Base-by-base conservation (phyloP, 2,888 invertebrate genomes). In the Allacma fusca region DNA sequence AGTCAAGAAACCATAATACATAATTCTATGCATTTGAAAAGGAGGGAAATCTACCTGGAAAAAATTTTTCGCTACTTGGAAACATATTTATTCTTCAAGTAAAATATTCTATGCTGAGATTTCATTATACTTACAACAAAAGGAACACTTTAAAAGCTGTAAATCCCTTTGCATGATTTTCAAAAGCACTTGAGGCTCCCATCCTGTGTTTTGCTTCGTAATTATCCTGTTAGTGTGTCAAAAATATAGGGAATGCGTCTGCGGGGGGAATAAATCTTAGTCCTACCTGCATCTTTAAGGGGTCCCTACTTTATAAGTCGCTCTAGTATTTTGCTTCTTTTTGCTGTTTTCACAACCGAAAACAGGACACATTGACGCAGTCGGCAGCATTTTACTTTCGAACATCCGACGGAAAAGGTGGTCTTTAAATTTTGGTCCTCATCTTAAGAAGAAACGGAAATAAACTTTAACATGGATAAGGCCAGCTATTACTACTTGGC, bases 351-450 rank as follows among this genome's bases (percentile, higher is more conserved):
- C 19, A 50, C 9, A n/a, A 50, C 19, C 5, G 50, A 16, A 50
- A 50, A 50, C 19, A 50, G 16, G 50, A 50, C 7, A 50, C 50
- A 50, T 13, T 50, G 2, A n/a, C 13, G 13, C 40, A 40, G 7
- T 13, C 40, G 40, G 13, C 5, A 13, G 50, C 50, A 50, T 50
- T 50, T 50, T 13, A 2, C 16, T 50, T 16, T 16, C 9, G 50
- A 50, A 50, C 50, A 50, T 50, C 50, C 50, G n/a, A 50, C 4
- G n/a, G 50, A n/a, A 50, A 50, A 50, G 50, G 16, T 50, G 50
- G 4, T 5, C 50, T n/a, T 5, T 50, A 16, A 19, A 13, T 50
- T 50, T 13, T 50, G 5, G 7, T 50, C 50, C 2, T 50, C 19
- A 19, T 2, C 2, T 16, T 16, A n/a, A 16, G 5, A 50, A 50